phyloP scores from a whole-genome alignment of 2,888 invertebrate species.

The Oxystoma pomonae region DNA sequence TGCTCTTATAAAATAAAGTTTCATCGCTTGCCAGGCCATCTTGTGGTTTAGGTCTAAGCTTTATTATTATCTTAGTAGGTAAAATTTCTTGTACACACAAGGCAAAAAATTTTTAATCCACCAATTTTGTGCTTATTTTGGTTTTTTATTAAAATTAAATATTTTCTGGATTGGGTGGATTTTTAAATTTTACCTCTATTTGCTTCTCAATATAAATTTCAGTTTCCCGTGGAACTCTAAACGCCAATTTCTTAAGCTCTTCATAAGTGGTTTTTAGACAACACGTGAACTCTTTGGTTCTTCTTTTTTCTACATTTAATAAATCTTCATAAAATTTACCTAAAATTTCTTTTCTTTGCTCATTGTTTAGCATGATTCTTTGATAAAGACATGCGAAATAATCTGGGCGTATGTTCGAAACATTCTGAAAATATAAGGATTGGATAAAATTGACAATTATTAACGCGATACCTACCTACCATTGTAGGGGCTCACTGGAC shows the following conservation, averaged over 20 bases:
- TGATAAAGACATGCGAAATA: constrained; percentile 20
- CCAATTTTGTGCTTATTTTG: too few relatives aligned
- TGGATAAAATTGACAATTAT: not conserved
- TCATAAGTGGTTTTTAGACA: constrained; percentile 33
- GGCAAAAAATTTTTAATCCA: too few relatives aligned
- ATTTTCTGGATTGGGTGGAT: not conserved
- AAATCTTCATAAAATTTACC: constrained; percentile 29
- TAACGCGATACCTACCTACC: not conserved
- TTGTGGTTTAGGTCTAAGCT: too few relatives aligned
- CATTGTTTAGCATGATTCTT: constrained; percentile 18
- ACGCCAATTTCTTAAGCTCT: constrained; percentile 33
- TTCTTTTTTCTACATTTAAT: constrained; percentile 30
- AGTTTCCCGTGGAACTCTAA: constrained; percentile 35
- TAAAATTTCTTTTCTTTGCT: constrained; percentile 21
- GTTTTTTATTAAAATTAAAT: constrained; percentile 3
- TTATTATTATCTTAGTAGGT: too few relatives aligned
- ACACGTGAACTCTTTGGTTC: constrained; percentile 33
- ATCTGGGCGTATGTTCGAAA: constrained; percentile 15
- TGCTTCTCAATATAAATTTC: constrained; percentile 39
- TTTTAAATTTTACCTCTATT: constrained; percentile 32
- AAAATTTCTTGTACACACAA: too few relatives aligned
- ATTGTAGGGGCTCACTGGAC: not conserved
- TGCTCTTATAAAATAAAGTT: too few relatives aligned
- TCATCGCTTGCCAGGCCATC: too few relatives aligned
- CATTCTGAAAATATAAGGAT: constrained; percentile 12